Evolutionary conservation across 2,797 vertebrate genomes (phyloP), one percentile per base, ranked within the genome.

Genomic region (Simalia tracyae): DNA sequence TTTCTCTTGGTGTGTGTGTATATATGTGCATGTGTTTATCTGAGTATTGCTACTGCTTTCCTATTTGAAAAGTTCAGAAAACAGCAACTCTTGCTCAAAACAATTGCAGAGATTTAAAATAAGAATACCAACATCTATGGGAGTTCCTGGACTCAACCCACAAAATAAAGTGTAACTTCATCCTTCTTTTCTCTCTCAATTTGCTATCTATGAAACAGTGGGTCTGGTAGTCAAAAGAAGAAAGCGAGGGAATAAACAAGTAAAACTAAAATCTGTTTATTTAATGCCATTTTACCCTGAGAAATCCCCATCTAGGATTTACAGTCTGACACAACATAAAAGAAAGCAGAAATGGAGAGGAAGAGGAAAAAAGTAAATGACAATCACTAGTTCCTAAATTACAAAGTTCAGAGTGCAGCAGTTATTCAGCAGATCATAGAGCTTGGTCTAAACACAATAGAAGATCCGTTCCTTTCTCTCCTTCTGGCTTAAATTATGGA

Each of bases 51-150:
- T 57, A n/a, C 10, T 72, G 19, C 60, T 46, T 17, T 89, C 60
- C 24, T 66, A 85, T 85, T 84, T 85, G 60, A 92, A 26, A 54
- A 85, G 76, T 89, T 68, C 50, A 68, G 87, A 86, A 85, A 66
- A 68, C 2, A 61, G 11, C 12, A 91, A 10, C 31, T n/a, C 22
- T 26, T 81, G 24, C 24, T 86, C 15, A 61, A 88, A 88, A 88
- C 46, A 66, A 89, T 15, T 46, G 10, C n/a, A 92, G n/a, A 89
- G 28, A 92, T 46, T 89, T 31, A 88, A 84, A 86, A 68, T 66
- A 68, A 89, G 50, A 85, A 92, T 50, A 91, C 31, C n/a, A 57
- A 54, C 64, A 14, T 87, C 54, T 31, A 50, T 5, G 19, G 61
- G 17, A 11, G 84, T 59, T 19, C 2, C 54, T 86, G 86, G 66